A percentile compares a stretch with the other conserved stretches of the same genome.
Evolutionary conservation across 1,140 invertebrate genomes (phyloP).

Genomic region (Oreohelix idahoensis): DNA sequence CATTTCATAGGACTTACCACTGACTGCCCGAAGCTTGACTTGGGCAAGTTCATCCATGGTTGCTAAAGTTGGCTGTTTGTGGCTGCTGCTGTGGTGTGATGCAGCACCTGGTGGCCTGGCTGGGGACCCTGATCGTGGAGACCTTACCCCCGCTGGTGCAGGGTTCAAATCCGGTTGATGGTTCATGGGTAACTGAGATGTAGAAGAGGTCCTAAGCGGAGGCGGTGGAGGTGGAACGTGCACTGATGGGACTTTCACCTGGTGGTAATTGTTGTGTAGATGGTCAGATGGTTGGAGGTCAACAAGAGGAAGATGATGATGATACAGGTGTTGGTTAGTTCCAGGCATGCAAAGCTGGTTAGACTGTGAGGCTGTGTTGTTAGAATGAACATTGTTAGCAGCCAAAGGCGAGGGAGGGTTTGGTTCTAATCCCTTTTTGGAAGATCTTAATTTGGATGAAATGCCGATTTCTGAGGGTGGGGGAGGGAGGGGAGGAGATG

Average conservation of each 20-base stretch:
- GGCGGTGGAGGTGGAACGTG: conserved; percentile 13
- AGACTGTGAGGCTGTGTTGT: not conserved
- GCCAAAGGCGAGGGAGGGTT: conserved; percentile 3
- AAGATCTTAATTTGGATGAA: conserved; percentile 18
- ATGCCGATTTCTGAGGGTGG: not conserved
- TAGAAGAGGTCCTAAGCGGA: not conserved
- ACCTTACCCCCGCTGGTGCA: not conserved
- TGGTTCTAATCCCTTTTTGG: not conserved
- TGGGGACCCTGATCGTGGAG: conserved; percentile 26
- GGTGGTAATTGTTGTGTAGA: conserved; percentile 12
- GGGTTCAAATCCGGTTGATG: not conserved
- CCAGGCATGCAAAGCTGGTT: not conserved
- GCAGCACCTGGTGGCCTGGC: not conserved
- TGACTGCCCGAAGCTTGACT: conserved; percentile 27
- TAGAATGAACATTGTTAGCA: not conserved
- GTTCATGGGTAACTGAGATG: not conserved
- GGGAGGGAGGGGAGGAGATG: conserved; percentile 26
- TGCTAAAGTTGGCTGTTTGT: conserved; percentile 12
- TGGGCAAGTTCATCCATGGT: conserved; percentile 28
- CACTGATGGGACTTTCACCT: not conserved
- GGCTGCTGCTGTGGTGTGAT: too few species aligned
- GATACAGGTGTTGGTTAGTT: not conserved
- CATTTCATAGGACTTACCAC: conserved; percentile 13
- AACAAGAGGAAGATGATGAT: not conserved
- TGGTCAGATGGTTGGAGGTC: not conserved